phyloP scores from a whole-genome alignment of 2,888 invertebrate genomes.

The Melieria omissa region DNA sequence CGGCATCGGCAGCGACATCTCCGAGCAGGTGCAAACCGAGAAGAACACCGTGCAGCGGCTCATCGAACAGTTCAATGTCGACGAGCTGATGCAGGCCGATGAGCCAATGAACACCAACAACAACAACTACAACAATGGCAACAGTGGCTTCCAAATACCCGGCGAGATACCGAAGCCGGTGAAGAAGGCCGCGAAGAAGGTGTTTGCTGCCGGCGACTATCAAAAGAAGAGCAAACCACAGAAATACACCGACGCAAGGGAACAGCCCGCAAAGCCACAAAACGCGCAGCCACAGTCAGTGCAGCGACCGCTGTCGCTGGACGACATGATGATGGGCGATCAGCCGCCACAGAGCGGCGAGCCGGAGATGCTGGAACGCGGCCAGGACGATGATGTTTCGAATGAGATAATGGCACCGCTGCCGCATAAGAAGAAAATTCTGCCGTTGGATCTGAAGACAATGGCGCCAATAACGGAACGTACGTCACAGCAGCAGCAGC shows the following conservation, averaged over 20 bases:
- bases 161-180: slow-evolving; percentile 61
- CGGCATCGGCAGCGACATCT: slow-evolving; percentile 29
- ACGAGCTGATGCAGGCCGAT: slow-evolving; percentile 65
- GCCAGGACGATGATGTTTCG: slow-evolving; percentile 55
- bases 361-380: slow-evolving; percentile 42
- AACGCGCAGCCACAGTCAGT: slow-evolving; percentile 31
- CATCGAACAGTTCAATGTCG: slow-evolving; percentile 61
- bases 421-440: slow-evolving; percentile 63
- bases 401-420: slow-evolving; percentile 62
- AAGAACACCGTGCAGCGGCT: slow-evolving; percentile 56
- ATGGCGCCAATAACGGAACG: slow-evolving; percentile 49
- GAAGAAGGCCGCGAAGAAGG: slow-evolving; percentile 61
- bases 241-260: slow-evolving; percentile 30
- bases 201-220: slow-evolving; percentile 46
- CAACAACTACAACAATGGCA: background rate
- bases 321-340: slow-evolving; percentile 66
- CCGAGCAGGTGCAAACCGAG: slow-evolving; percentile 52
- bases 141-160: slow-evolving; percentile 49
- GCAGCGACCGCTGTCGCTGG: slow-evolving; percentile 44
- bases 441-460: slow-evolving; percentile 58
- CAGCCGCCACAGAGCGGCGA: slow-evolving; percentile 52
- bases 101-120: slow-evolving; percentile 48
- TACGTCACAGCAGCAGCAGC: slow-evolving; percentile 20
- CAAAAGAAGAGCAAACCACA: slow-evolving; percentile 38
- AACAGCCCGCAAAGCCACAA: slow-evolving; percentile 38